These are phyloP conservation scores for Platyura marginata DNA, from an alignment of 1,140 invertebrate species.

Conservation along the genomic window DNA sequence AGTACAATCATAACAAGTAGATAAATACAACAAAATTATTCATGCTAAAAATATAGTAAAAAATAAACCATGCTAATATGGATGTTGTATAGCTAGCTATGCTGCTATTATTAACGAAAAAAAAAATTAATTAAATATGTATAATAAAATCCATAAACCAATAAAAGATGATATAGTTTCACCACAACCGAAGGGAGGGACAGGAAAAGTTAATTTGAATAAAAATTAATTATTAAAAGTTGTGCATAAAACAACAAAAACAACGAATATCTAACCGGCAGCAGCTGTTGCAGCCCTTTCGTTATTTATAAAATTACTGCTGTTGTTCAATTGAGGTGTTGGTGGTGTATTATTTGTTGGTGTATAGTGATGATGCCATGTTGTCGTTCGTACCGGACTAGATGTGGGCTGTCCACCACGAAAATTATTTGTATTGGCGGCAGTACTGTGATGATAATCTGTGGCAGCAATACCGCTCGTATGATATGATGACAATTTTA, in stretches of 20 bases:
- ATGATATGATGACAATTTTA: not conserved
- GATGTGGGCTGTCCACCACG: not conserved
- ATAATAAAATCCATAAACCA: too few species aligned
- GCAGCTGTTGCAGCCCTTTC: not conserved
- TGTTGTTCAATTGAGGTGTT: not conserved
- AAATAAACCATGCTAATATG: not conserved
- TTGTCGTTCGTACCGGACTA: conserved; percentile 12
- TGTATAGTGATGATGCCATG: conserved; percentile 11
- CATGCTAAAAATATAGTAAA: too few species aligned
- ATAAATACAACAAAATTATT: too few species aligned
- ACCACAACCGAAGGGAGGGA: too few species aligned
- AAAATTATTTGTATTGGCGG: not conserved
- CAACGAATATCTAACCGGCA: conserved; percentile 1
- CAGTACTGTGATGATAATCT: not conserved
- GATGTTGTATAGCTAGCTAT: too few species aligned
- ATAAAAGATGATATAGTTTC: not conserved
- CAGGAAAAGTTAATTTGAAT: too few species aligned
- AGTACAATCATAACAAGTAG: too few species aligned
- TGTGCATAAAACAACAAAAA: not conserved
- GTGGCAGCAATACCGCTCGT: not conserved
- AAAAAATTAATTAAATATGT: too few species aligned
- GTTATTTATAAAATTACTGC: not conserved
- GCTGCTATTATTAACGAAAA: too few species aligned
- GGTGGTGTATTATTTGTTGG: not conserved
- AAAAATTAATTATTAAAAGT: too few species aligned